Percentiles rank a stretch among this genome's conserved stretches.
Conservation (phyloP, 2,797 vertebrate species). For the Rhadinocentrus ornatus region DNA sequence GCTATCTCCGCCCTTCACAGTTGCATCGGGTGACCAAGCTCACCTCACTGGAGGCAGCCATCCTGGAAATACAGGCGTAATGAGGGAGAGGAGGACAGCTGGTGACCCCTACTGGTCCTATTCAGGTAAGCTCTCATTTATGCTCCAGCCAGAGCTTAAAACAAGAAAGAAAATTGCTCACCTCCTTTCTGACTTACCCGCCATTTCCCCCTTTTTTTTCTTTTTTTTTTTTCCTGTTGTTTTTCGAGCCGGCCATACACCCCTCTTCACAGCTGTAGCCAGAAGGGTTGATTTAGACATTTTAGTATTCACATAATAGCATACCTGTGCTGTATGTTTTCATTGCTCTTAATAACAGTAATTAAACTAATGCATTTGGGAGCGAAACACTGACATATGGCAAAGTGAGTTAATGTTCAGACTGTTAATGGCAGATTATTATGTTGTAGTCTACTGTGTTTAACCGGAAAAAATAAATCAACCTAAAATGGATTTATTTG, state of each 20-base stretch:
- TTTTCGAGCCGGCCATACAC: conserved; percentile 5
- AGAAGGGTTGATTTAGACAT: conserved; percentile 18
- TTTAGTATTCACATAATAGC: conserved; percentile 32
- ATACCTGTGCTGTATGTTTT: conserved; percentile 39
- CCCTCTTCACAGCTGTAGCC: neutral
- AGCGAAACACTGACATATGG: conserved; percentile 26
- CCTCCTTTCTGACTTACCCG: conserved; percentile 14
- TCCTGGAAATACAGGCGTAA: conserved; percentile 82
- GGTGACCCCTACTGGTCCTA: conserved; percentile 97
- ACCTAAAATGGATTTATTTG: conserved; percentile 18
- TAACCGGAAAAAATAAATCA: conserved; percentile 18
- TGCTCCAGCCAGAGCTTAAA: conserved; percentile 14
- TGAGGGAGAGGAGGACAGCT: conserved; percentile 89
- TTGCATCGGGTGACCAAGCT: conserved; percentile 86
- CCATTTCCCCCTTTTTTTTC: conserved; percentile 41
- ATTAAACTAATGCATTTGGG: conserved; percentile 50
- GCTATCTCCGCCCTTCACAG: conserved; percentile 75
- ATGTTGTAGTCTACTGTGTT: conserved; percentile 17
- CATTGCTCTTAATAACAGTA: conserved; percentile 35
- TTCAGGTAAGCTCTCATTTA: conserved; percentile 86
- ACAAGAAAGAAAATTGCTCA: conserved; percentile 39
- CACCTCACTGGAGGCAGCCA: conserved; percentile 81
- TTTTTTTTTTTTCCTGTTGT: conserved; percentile 11
- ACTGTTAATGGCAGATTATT: conserved; percentile 19
- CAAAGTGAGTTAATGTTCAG: conserved; percentile 22